Percentiles rank a stretch among this genome's conserved stretches.
phyloP scores from a whole-genome alignment of 2,888 invertebrate genomes.

The Drosophila seclusa region DNA sequence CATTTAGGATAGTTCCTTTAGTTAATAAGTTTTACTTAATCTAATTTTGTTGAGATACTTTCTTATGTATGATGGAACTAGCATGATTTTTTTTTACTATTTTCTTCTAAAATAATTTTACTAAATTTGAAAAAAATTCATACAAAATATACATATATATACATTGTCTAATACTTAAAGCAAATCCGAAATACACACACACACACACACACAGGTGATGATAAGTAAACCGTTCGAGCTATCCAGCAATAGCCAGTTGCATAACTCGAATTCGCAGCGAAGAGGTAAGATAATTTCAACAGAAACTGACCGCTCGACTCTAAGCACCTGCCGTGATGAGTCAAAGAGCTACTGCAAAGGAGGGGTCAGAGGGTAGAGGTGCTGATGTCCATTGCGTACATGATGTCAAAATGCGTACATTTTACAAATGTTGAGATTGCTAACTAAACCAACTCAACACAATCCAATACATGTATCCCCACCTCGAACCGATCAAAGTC shows the following conservation, averaged over 20 bases:
- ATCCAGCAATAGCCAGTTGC: slow-evolving; percentile 35
- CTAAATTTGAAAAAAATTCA: neutral
- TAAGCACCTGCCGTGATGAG: slow-evolving; percentile 53
- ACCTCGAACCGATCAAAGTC: slow-evolving; percentile 40
- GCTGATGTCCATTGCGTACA: slow-evolving; percentile 19
- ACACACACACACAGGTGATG: slow-evolving; percentile 13
- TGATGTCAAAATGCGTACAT: slow-evolving; percentile 35
- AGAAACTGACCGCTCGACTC: slow-evolving; percentile 34
- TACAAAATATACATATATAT: neutral
- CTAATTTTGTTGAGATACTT: neutral
- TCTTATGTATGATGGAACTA: neutral
- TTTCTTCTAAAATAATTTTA: neutral
- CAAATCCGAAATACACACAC: neutral
- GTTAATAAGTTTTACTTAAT: neutral
- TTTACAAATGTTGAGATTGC: slow-evolving; percentile 16
- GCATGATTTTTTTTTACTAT: neutral
- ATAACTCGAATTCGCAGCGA: slow-evolving; percentile 41
- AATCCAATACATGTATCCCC: slow-evolving; percentile 2
- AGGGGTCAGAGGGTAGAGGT: neutral
- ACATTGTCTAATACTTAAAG: neutral
- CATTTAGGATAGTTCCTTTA: neutral
- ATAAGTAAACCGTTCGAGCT: slow-evolving; percentile 33
- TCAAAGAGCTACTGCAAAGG: slow-evolving; percentile 10
- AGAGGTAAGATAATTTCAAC: slow-evolving; percentile 27
- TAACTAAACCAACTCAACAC: slow-evolving; percentile 28